These are phyloP conservation scores for Torymus tubicola DNA, from an alignment of 2,888 invertebrate species.

Conservation along the genomic window DNA sequence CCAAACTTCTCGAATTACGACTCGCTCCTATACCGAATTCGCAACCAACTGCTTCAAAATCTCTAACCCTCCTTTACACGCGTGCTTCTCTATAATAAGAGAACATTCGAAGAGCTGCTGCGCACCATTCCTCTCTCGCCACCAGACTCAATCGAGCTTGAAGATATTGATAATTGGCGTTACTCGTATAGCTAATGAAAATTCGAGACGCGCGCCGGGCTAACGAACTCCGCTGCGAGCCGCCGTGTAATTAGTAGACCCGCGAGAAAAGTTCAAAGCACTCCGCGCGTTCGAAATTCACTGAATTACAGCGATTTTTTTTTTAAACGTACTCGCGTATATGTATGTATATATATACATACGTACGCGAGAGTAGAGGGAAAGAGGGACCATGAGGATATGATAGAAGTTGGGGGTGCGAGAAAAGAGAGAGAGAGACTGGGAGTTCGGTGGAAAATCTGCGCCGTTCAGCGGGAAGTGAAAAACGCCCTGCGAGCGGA, in stretches of 20 bases:
- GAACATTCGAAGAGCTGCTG: background rate
- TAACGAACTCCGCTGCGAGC: background rate
- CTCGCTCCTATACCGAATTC: no score
- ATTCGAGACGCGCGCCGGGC: conserved; percentile 20
- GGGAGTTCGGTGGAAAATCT: background rate
- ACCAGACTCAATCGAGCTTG: conserved; percentile 5
- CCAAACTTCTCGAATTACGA: no score
- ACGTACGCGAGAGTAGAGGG: background rate
- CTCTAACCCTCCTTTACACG: background rate
- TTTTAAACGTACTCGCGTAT: no score
- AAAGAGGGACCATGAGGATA: background rate
- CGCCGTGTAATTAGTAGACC: conserved; percentile 28
- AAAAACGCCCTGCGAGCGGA: background rate
- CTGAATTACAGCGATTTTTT: conserved; percentile 5
- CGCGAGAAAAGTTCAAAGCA: conserved; percentile 32
- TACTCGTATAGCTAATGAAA: conserved; percentile 43
- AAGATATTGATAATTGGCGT: conserved; percentile 40
- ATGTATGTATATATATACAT: no score
- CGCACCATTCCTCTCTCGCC: background rate
- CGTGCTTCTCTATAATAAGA: background rate
- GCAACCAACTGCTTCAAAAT: no score
- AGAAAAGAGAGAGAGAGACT: no score
- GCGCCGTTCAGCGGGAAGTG: background rate
- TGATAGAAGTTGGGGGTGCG: background rate
- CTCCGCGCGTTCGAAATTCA: conserved; percentile 12